phyloP scores from a whole-genome alignment of 1,140 invertebrate species.

The Ceratina australensis region DNA sequence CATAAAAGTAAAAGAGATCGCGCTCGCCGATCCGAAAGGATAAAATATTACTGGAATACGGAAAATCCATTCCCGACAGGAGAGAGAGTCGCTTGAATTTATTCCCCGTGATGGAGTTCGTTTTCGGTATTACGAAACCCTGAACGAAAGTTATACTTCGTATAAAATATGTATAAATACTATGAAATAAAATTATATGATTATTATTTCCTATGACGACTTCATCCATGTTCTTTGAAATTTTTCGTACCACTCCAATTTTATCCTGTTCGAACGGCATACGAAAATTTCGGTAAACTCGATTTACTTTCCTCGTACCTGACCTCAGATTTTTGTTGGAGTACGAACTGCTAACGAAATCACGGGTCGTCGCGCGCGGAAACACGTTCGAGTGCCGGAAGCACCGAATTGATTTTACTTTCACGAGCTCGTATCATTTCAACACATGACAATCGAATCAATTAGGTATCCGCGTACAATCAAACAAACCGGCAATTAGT shows the following conservation, averaged over 20 bases:
- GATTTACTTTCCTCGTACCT: not conserved
- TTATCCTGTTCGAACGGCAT: not conserved
- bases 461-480: not conserved
- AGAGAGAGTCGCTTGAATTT: not conserved
- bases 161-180: not conserved
- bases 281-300: not conserved
- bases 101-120: constrained; percentile 8
- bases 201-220: not conserved
- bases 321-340: not conserved
- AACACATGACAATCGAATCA: not conserved
- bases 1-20: not conserved
- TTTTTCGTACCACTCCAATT: too few relatives aligned
- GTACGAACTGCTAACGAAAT: not conserved
- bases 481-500: not conserved
- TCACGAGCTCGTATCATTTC: constrained; percentile 22
- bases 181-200: too few relatives aligned
- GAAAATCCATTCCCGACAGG: not conserved
- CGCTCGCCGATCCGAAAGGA: not conserved
- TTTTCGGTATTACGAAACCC: constrained; percentile 26
- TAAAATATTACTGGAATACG: constrained; percentile 6
- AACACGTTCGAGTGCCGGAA: constrained; percentile 22
- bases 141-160: constrained; percentile 14
- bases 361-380: not conserved
- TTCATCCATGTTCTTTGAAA: too few relatives aligned
- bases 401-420: constrained; percentile 41